A percentile compares a stretch with the other conserved stretches of the same genome.
These are phyloP conservation scores for Botia almorhae DNA, from an alignment of 2,797 vertebrate species.

Conservation along the genomic window DNA sequence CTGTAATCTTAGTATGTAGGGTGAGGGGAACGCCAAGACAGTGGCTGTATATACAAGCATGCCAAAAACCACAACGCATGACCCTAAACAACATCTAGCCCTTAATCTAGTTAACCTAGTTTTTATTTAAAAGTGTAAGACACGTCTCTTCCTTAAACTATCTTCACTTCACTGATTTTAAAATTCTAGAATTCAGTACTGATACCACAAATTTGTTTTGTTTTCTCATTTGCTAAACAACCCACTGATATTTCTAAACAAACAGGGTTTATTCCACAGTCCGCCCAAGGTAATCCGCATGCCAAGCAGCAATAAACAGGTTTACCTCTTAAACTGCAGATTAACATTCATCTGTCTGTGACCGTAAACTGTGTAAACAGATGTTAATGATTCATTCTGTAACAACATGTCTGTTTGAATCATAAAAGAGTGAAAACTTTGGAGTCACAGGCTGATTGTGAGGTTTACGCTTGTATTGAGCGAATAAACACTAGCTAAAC, in stretches of 20 bases:
- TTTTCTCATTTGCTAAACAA: constrained; percentile 24
- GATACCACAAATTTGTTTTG: no score
- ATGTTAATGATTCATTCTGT: no score
- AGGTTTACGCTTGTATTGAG: constrained; percentile 11
- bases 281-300: constrained; percentile 1
- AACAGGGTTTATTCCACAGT: neutral
- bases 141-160: neutral
- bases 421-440: neutral
- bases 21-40: constrained; percentile 14
- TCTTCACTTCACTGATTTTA: no score
- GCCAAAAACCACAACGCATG: neutral
- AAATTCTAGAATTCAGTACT: no score
- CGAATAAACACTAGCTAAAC: constrained; percentile 3
- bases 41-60: neutral
- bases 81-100: neutral
- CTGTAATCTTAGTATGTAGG: constrained; percentile 54
- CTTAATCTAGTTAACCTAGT: neutral
- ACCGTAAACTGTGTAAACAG: neutral
- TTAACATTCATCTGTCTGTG: neutral
- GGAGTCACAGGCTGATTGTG: neutral
- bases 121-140: neutral
- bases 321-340: neutral
- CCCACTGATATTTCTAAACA: constrained; percentile 16
- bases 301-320: neutral
- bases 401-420: neutral